Evolutionary conservation across 2,797 vertebrate genomes (phyloP).

Genomic region (Thamnophis elegans): DNA sequence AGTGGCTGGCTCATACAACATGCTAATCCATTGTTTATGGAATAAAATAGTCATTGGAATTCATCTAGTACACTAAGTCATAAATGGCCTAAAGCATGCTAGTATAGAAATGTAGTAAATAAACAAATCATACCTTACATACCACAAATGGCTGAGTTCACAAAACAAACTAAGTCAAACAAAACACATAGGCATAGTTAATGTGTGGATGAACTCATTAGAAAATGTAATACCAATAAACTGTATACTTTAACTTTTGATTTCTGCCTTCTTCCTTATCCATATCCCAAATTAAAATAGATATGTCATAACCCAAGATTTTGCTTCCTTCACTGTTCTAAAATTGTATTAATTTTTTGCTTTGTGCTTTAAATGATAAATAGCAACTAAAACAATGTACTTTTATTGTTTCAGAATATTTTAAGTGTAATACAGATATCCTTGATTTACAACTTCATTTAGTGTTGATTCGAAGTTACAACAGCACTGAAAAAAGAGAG

Average conservation of each 20-base stretch:
- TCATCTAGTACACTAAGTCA: not conserved
- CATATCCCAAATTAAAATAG: not conserved
- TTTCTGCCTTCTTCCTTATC: not conserved
- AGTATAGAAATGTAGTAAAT: not conserved
- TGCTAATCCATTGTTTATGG: not conserved
- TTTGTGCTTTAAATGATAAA: not conserved
- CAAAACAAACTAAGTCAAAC: not conserved
- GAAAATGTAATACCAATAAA: not conserved
- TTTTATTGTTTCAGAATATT: not conserved
- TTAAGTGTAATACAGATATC: not conserved
- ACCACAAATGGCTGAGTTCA: not conserved
- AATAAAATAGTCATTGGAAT: not conserved
- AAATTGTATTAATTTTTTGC: not conserved
- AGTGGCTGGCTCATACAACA: not conserved
- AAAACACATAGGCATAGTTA: not conserved
- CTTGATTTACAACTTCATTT: not conserved
- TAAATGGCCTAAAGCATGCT: not conserved
- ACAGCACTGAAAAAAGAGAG: not conserved
- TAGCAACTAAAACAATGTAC: not conserved
- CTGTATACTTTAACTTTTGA: not conserved
- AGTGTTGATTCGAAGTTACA: not conserved
- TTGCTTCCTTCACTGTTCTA: not conserved
- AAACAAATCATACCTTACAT: not conserved
- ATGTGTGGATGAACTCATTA: not conserved
- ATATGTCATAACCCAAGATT: not conserved